Percentiles rank a stretch among this genome's conserved stretches.
These are phyloP conservation scores for Seira sanloemensis DNA, from an alignment of 2,888 invertebrate species.

Conservation along the genomic window DNA sequence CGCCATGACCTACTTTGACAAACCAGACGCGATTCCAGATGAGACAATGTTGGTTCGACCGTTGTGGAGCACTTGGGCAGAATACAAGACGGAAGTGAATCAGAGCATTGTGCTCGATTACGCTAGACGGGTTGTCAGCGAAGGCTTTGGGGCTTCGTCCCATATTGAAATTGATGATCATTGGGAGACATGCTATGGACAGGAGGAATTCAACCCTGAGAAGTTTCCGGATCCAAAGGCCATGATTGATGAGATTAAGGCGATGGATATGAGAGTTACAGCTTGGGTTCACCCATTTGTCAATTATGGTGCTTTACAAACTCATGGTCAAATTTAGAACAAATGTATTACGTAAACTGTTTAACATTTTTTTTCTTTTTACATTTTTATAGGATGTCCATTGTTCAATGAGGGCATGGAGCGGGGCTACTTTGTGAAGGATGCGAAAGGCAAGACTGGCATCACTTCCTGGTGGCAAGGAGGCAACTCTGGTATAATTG, in stretches of 20 bases:
- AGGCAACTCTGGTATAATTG: slow-evolving; percentile 78
- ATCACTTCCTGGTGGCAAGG: slow-evolving; percentile 75
- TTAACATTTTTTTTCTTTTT: too few relatives aligned
- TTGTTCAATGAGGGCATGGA: slow-evolving; percentile 80
- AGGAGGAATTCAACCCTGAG: slow-evolving; percentile 82
- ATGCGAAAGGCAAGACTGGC: slow-evolving; percentile 74
- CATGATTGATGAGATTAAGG: slow-evolving; percentile 70
- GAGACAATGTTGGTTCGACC: slow-evolving; percentile 61
- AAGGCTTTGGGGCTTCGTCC: slow-evolving; percentile 55
- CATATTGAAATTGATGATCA: slow-evolving; percentile 92
- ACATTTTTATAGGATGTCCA: slow-evolving; percentile 78
- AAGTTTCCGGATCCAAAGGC: slow-evolving; percentile 80
- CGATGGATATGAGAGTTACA: slow-evolving; percentile 83
- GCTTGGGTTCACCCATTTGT: slow-evolving; percentile 93
- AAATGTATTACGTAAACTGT: too few relatives aligned
- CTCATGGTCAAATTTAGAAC: slow-evolving; percentile 70
- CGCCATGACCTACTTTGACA: slow-evolving; percentile 79
- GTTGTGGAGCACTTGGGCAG: slow-evolving; percentile 64
- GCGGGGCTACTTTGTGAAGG: slow-evolving; percentile 79
- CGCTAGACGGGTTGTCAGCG: slow-evolving; percentile 48
- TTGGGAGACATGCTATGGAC: slow-evolving; percentile 92
- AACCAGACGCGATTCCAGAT: slow-evolving; percentile 73
- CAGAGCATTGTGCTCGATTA: slow-evolving; percentile 54
- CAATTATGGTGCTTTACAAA: slow-evolving; percentile 78
- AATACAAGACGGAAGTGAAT: slow-evolving; percentile 44